A percentile compares a stretch with the other conserved stretches of the same genome.
These are phyloP conservation scores for Acleris emargana DNA, from an alignment of 2,888 invertebrate genomes.

Conservation along the genomic window DNA sequence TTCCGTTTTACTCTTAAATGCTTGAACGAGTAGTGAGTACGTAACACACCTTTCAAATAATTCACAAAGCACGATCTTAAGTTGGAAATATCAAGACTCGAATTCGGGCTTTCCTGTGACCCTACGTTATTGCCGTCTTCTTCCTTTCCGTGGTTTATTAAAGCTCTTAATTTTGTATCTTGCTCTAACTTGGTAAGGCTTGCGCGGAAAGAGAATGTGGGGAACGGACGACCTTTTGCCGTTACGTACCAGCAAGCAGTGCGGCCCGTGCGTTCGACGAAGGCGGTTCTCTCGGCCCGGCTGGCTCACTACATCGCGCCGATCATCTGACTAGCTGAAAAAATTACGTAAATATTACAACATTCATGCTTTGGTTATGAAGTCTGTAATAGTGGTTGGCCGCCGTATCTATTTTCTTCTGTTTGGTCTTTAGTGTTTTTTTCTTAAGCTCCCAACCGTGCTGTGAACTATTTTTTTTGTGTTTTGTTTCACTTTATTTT, in stretches of 20 bases:
- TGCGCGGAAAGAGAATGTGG: constrained; percentile 84
- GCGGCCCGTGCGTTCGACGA: constrained; percentile 79
- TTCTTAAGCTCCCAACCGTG: constrained; percentile 61
- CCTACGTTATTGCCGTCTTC: constrained; percentile 62
- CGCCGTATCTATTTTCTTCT: constrained; percentile 65
- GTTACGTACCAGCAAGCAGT: constrained; percentile 80
- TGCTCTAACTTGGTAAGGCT: constrained; percentile 78
- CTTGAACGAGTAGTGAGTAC: constrained; percentile 74
- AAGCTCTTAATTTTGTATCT: constrained; percentile 57
- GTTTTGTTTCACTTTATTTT: constrained; percentile 72
- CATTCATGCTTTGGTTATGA: constrained; percentile 77
- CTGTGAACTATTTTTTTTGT: constrained; percentile 64
- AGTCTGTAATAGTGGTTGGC: constrained; percentile 58
- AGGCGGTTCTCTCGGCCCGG: constrained; percentile 55
- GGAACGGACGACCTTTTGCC: constrained; percentile 83
- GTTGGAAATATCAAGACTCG: constrained; percentile 79
- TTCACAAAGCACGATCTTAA: constrained; percentile 77
- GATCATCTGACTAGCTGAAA: constrained; percentile 73
- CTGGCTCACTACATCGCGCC: constrained; percentile 57
- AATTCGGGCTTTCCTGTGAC: constrained; percentile 80
- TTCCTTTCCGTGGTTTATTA: constrained; percentile 47
- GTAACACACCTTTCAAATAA: constrained; percentile 75
- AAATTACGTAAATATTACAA: constrained; percentile 83
- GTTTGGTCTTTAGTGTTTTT: constrained; percentile 75
- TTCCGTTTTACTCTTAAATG: constrained; percentile 52